phyloP scores from a whole-genome alignment of 2,113 vertebrate genomes.

The Oenanthe melanoleuca region DNA sequence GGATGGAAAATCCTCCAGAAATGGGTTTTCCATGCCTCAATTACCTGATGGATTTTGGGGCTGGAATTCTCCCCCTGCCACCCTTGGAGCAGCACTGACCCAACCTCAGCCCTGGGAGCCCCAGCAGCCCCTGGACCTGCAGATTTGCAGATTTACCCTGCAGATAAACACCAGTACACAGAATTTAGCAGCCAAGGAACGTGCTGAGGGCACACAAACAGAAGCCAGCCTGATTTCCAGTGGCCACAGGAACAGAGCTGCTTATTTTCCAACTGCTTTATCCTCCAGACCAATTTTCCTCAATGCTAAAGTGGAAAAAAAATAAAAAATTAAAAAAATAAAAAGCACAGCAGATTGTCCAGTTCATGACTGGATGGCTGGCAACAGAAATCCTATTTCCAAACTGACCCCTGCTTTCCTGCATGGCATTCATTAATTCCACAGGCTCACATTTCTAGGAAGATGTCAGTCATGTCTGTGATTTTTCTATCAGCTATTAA shows the following conservation, averaged over 20 bases:
- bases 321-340: neutral
- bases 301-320: neutral
- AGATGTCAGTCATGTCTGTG: slow-evolving; percentile 70
- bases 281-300: slow-evolving; percentile 56
- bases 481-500: slow-evolving; percentile 68
- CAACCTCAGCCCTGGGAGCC: neutral
- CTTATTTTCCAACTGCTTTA: slow-evolving; percentile 15
- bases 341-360: slow-evolving; percentile 52
- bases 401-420: slow-evolving; percentile 58
- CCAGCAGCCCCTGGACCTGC: neutral
- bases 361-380: slow-evolving; percentile 56
- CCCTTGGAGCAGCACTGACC: too few relatives aligned
- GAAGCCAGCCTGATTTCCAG: slow-evolving; percentile 15
- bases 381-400: slow-evolving; percentile 53
- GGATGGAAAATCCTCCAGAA: neutral
- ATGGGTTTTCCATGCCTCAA: neutral
- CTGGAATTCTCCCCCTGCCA: neutral
- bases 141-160: neutral
- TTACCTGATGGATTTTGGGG: neutral
- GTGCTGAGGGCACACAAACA: neutral
- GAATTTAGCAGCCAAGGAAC: neutral
- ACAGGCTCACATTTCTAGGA: slow-evolving; percentile 60
- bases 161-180: neutral
- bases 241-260: neutral
- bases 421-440: slow-evolving; percentile 71